Percentiles rank a stretch among this genome's conserved stretches.
phyloP scores from a whole-genome alignment of 1,140 invertebrate genomes.

The Ectropis grisescens region DNA sequence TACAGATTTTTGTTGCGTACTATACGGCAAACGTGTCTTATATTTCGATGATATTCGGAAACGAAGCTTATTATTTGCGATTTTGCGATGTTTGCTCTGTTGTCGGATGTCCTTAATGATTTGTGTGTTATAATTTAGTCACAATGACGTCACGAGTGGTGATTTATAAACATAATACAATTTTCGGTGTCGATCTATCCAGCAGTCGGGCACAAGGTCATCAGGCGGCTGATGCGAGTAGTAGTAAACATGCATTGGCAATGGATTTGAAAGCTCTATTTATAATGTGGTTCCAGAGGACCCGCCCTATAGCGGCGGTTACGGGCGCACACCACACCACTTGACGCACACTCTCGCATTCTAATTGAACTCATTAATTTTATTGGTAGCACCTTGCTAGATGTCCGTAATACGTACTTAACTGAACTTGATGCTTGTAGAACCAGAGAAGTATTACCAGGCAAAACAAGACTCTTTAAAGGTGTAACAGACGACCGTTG shows the following conservation, averaged over 20 bases:
- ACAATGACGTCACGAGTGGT: conserved; percentile 57
- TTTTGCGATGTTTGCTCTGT: too few species aligned
- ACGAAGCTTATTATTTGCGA: too few species aligned
- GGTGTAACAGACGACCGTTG: too few species aligned
- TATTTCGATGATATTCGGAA: too few species aligned
- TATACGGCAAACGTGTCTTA: too few species aligned
- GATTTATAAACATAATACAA: conserved; percentile 61
- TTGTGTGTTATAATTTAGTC: conserved; percentile 37
- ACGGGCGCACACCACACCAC: conserved; percentile 8
- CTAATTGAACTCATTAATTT: conserved; percentile 1
- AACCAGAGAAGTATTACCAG: too few species aligned
- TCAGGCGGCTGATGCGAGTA: conserved; percentile 34
- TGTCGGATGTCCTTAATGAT: too few species aligned
- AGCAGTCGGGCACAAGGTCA: conserved; percentile 50
- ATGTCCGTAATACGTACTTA: too few species aligned
- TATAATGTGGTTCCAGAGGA: conserved; percentile 41
- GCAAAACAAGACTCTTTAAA: too few species aligned
- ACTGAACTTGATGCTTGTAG: too few species aligned
- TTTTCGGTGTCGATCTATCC: conserved; percentile 44
- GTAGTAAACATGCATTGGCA: conserved; percentile 49
- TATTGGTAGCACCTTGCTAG: too few species aligned
- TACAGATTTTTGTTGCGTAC: conserved; percentile 12
- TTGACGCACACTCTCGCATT: background rate
- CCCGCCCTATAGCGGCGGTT: conserved; percentile 38
- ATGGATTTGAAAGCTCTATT: conserved; percentile 45